Percentiles rank a stretch among this genome's conserved stretches.
Evolutionary conservation across 2,888 invertebrate species (phyloP).

Genomic region (Loripinus fragilis): DNA sequence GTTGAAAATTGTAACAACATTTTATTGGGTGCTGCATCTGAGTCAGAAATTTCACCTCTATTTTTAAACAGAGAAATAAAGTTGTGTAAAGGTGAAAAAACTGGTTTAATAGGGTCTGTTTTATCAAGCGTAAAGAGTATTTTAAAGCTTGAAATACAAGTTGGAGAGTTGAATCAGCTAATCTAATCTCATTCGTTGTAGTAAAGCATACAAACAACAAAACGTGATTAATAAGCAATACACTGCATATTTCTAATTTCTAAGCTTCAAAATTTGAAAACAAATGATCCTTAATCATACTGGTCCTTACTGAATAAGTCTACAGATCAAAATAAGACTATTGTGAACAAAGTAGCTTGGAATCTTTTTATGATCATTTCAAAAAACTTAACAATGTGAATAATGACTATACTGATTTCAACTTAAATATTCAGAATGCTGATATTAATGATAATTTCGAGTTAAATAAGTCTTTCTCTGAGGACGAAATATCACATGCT

Average conservation of each 20-base stretch:
- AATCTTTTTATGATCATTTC: conserved; percentile 7
- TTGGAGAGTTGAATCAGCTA: conserved; percentile 6
- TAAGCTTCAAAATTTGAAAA: not conserved
- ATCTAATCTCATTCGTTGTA: conserved; percentile 3
- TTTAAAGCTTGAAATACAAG: not conserved
- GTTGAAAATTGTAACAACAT: conserved; percentile 9
- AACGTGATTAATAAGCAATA: conserved; percentile 10
- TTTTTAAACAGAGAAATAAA: not conserved
- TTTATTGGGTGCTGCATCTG: not conserved
- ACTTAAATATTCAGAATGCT: not conserved
- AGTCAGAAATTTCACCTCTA: not conserved
- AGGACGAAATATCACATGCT: not conserved
- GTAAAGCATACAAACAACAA: conserved; percentile 12
- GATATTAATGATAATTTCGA: conserved; percentile 5
- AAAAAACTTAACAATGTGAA: conserved; percentile 9
- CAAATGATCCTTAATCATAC: conserved; percentile 13
- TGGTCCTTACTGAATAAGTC: not conserved
- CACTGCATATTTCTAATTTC: conserved; percentile 6
- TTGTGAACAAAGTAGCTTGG: conserved; percentile 4
- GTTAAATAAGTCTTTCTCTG: not conserved
- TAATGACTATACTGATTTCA: not conserved
- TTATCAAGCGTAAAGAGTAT: conserved; percentile 11
- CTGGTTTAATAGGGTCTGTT: conserved; percentile 9
- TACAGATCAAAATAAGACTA: not conserved
- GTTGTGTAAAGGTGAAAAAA: not conserved